A percentile compares a stretch with the other conserved stretches of the same genome.
phyloP scores from a whole-genome alignment of 2,797 vertebrate species.

The Cyprinella venusta region DNA sequence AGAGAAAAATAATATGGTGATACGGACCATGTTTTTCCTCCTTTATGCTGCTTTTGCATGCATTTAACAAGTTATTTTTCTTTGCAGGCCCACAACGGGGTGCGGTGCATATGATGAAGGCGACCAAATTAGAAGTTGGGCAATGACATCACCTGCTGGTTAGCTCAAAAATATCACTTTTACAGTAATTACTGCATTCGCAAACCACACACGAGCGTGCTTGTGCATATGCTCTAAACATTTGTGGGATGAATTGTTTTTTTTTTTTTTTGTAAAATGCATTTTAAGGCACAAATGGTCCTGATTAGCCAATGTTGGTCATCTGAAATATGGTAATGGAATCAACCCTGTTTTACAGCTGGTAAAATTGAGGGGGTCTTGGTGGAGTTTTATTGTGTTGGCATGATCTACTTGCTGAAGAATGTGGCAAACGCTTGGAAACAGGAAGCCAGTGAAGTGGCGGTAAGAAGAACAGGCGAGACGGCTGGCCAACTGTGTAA shows the following conservation, averaged over 20 bases:
- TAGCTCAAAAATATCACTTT: conserved; percentile 40
- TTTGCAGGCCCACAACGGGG: conserved; percentile 27
- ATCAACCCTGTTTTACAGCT: conserved; percentile 44
- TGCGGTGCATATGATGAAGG: conserved; percentile 30
- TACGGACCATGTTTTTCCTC: background rate
- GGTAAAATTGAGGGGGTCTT: conserved; percentile 49
- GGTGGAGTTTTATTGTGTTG: conserved; percentile 62
- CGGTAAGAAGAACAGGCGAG: conserved; percentile 40
- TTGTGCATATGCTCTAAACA: conserved; percentile 25
- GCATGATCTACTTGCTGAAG: conserved; percentile 67
- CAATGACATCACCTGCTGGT: conserved; percentile 53
- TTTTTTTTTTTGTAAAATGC: background rate
- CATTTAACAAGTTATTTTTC: background rate
- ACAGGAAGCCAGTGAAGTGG: conserved; percentile 73
- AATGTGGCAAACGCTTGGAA: conserved; percentile 77
- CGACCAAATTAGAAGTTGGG: conserved; percentile 48
- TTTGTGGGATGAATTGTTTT: background rate
- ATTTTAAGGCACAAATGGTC: conserved; percentile 8
- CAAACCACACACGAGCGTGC: conserved; percentile 30
- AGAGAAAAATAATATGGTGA: conserved; percentile 22
- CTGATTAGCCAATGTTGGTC: conserved; percentile 2
- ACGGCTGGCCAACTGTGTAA: conserved; percentile 26
- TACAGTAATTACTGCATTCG: conserved; percentile 24
- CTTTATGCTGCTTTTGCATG: background rate
- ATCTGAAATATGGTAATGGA: conserved; percentile 32